Base-by-base conservation (phyloP, 2,113 vertebrate species). In the Isurus oxyrinchus region DNA sequence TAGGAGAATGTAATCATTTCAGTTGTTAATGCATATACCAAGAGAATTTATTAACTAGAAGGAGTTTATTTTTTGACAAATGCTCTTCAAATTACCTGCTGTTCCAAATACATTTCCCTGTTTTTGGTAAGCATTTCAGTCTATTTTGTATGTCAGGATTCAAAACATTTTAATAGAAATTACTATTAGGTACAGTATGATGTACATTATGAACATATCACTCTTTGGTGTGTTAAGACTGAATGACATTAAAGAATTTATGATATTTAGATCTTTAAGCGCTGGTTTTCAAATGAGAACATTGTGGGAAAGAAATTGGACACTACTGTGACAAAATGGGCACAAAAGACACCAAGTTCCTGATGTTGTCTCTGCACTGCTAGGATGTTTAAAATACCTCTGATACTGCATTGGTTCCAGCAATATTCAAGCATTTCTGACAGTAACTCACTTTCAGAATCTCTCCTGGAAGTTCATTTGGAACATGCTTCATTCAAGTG, bases 51-150 rank as follows among this genome's bases (percentile, higher is more conserved):
- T 93, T 93, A 19, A 93, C 35, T 61, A 63, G 57, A 63, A 5
- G 27, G 14, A n/a, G 1, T 40, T 91, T n/a, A 93, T 61, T 67
- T 40, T 66, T 35, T 66, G 16, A 6, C n/a, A 90, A 94, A 40
- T 91, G 31, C 25, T 91, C 88, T 59, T 91, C 59, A 59, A 91
- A 91, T 59, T 91, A 14, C 88, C 88, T 91, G 88, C 25, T 59
- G 35, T 91, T 91, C 88, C 16, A 14, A 91, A 35, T 91, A 91
- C 31, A 59, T 91, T 91, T 59, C 13, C 13, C 27, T 27, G 31
- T 31, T 31, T 27, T 35, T 10, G 11, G 27, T 91, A 59, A 91
- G 35, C 8, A 44, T 44, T 40, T 44, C 40, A 44, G 53, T 14
- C 88, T 91, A 59, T 59, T 91, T 88, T 88, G 40, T 88, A 53